A percentile compares a stretch with the other conserved stretches of the same genome.
Evolutionary conservation across 2,888 invertebrate genomes (phyloP).

Genomic region (Scaptomyza cyrtandrae): DNA sequence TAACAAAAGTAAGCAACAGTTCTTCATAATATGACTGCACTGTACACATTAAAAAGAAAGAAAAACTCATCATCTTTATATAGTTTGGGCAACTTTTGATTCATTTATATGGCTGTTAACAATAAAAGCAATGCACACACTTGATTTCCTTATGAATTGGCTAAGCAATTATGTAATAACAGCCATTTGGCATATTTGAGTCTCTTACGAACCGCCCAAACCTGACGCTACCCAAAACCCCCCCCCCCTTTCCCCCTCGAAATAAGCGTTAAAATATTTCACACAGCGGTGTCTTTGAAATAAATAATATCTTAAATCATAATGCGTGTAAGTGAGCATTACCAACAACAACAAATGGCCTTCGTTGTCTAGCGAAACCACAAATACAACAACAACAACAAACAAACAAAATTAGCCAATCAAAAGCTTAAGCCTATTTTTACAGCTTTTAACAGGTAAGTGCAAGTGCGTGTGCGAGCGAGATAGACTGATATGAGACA

Average conservation of each 20-base stretch:
- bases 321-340: constrained; percentile 68
- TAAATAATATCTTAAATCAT: constrained; percentile 54
- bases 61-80: too few species aligned
- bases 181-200: constrained; percentile 30
- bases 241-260: background rate
- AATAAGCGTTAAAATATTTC: constrained; percentile 40
- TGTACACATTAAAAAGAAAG: too few species aligned
- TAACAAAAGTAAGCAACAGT: background rate
- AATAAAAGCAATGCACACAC: background rate
- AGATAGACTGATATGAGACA: constrained; percentile 25
- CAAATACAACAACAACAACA: background rate
- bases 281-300: constrained; percentile 60
- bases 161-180: constrained; percentile 34
- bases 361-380: constrained; percentile 42
- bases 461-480: constrained; percentile 7
- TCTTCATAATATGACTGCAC: background rate
- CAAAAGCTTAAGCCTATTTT: constrained; percentile 36
- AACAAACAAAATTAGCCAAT: constrained; percentile 59
- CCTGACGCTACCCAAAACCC: background rate
- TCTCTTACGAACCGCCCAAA: constrained; percentile 6
- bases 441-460: constrained; percentile 41
- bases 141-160: constrained; percentile 31
- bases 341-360: constrained; percentile 59
- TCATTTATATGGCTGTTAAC: background rate
- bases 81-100: too few species aligned